Evolutionary conservation across 2,113 vertebrate species (phyloP).

Genomic region (Actenoides lindsayi): DNA sequence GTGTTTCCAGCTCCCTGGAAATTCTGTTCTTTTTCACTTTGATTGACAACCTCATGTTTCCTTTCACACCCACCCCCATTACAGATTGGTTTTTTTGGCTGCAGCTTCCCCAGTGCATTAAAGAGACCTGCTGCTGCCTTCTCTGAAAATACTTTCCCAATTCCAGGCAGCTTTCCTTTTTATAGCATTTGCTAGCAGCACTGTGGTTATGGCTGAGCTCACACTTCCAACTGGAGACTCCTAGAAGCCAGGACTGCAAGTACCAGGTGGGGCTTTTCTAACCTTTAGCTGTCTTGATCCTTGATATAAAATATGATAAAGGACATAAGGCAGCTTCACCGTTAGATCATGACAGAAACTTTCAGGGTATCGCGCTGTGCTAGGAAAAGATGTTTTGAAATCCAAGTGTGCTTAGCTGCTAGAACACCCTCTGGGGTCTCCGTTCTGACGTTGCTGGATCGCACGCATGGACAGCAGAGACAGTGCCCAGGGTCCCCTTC

Average conservation of each 20-base stretch:
- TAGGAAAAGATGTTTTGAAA: not conserved
- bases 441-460: not conserved
- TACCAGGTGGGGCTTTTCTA: not conserved
- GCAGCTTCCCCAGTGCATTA: not conserved
- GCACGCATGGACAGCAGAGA: not conserved
- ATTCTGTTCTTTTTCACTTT: slow-evolving; percentile 11
- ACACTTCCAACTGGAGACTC: not conserved
- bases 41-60: slow-evolving; percentile 51
- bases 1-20: slow-evolving; percentile 10
- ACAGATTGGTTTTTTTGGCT: slow-evolving; percentile 36
- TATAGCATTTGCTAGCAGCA: not conserved
- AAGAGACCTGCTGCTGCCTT: not conserved
- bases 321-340: not conserved
- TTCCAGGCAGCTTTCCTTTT: slow-evolving; percentile 41
- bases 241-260: not conserved
- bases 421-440: not conserved
- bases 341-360: not conserved
- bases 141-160: not conserved
- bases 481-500: not conserved
- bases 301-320: not conserved
- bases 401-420: not conserved
- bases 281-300: not conserved
- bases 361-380: not conserved
- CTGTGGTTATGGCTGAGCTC: not conserved
- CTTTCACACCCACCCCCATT: slow-evolving; percentile 42